Evolutionary conservation across 2,888 invertebrate species (phyloP), one percentile per base, ranked within the genome.

Genomic region (Epinotia nisella): DNA sequence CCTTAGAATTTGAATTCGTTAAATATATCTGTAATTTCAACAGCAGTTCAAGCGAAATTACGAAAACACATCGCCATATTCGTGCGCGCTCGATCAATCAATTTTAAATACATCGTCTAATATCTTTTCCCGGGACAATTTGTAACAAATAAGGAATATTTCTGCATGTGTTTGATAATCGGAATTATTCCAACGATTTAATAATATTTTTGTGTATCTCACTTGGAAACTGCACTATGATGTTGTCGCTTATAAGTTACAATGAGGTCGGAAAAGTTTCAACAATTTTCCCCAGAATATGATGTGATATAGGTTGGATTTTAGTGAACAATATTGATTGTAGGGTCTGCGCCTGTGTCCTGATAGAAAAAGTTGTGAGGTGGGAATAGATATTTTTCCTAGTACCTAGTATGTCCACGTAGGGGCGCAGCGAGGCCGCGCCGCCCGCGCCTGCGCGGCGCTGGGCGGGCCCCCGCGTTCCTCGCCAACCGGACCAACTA

Each of bases 201-300:
- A 15, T 58, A 64, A 39, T 41, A 71, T 56, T 74, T 76, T 58
- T 9, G 73, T 76, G 75, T 70, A 78, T 65, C 49, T 69, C 70
- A 59, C 58, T 41, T 51, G 68, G 66, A 76, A 64, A 75, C 76
- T 75, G 77, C 78, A 75, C 67, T 76, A 78, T 81, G 80, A 76
- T 79, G 76, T 83, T 82, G 83, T 83, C 85, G 87, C 84, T 82
- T 84, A n/a, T n/a, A 80, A 83, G 79, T 75, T 80, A 81, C 81
- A 79, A 79, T 75, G 83, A 80, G 80, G 83, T 81, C 84, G 93
- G 91, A 92, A 92, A 92, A 89, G 83, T 92, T 92, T 84, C 79
- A 82, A 76, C 80, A 92, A 91, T 93, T 93, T 92, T 93, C 92
- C 87, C 79, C 75, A 76, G 77, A 76, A 80, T 76, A 79, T 77